phyloP scores from a whole-genome alignment of 2,113 vertebrate species.

The Ictalurus furcatus region DNA sequence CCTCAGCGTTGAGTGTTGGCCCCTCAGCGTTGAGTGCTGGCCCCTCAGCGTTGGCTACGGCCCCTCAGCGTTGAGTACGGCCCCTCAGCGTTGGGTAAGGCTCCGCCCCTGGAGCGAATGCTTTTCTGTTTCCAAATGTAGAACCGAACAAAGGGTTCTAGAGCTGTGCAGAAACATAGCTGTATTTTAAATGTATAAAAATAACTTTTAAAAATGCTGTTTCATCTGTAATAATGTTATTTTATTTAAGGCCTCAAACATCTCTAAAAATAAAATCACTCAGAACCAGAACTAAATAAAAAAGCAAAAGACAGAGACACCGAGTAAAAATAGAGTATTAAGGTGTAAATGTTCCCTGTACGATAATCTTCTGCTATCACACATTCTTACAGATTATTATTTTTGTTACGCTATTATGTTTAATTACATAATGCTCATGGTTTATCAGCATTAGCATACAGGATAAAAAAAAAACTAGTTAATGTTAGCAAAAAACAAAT shows the following conservation, averaged over 20 bases:
- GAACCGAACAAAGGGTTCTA: not conserved
- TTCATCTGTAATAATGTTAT: not conserved
- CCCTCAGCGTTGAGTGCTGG: too few species aligned
- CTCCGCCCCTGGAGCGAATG: not conserved
- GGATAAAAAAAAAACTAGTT: not conserved
- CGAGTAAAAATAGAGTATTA: not conserved
- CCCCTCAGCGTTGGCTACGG: too few species aligned
- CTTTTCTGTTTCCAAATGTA: not conserved
- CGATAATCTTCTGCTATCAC: not conserved
- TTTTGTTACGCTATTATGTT: not conserved
- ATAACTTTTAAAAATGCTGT: not conserved
- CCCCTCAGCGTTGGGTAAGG: too few species aligned
- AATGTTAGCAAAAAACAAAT: not conserved
- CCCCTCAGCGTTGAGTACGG: too few species aligned
- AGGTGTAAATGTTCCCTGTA: not conserved
- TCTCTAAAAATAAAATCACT: not conserved
- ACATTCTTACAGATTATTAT: not conserved
- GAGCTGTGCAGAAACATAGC: not conserved
- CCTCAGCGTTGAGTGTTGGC: too few species aligned
- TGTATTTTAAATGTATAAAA: not conserved
- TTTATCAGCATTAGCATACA: not conserved
- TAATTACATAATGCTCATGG: not conserved
- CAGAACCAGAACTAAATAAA: not conserved
- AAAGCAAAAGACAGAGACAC: not conserved
- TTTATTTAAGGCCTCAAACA: not conserved